Conservation (phyloP, 2,797 vertebrate species). For the Zalophus californianus region DNA sequence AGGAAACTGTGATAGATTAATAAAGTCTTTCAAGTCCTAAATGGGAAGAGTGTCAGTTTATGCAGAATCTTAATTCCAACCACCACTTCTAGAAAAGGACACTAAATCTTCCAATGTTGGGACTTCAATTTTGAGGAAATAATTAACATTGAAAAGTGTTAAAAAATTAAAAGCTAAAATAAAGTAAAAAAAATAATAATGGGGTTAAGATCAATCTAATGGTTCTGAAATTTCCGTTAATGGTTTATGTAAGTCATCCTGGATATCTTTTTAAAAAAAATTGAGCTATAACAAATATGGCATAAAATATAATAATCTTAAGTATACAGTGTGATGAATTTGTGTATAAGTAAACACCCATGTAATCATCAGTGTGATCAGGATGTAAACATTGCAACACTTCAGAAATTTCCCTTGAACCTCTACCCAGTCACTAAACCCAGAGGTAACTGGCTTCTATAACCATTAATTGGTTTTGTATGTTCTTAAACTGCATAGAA, state of each 20-base stretch:
- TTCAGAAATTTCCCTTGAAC: background rate
- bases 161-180: background rate
- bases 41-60: background rate
- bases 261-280: background rate
- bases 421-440: background rate
- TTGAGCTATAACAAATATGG: background rate
- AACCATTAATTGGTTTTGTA: background rate
- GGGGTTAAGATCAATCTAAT: background rate
- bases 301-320: background rate
- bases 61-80: background rate
- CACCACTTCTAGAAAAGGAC: background rate
- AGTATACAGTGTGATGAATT: background rate
- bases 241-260: background rate
- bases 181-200: background rate
- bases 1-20: background rate
- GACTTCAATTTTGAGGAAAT: background rate
- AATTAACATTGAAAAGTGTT: background rate
- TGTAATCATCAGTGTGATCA: background rate
- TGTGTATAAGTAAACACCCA: background rate
- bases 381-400: background rate
- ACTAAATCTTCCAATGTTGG: background rate
- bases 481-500: background rate
- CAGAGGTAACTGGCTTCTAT: background rate
- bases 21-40: background rate
- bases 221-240: background rate